A percentile compares a stretch with the other conserved stretches of the same genome.
These are phyloP conservation scores for Gorsachius magnificus DNA, from an alignment of 2,797 vertebrate species.

Conservation along the genomic window DNA sequence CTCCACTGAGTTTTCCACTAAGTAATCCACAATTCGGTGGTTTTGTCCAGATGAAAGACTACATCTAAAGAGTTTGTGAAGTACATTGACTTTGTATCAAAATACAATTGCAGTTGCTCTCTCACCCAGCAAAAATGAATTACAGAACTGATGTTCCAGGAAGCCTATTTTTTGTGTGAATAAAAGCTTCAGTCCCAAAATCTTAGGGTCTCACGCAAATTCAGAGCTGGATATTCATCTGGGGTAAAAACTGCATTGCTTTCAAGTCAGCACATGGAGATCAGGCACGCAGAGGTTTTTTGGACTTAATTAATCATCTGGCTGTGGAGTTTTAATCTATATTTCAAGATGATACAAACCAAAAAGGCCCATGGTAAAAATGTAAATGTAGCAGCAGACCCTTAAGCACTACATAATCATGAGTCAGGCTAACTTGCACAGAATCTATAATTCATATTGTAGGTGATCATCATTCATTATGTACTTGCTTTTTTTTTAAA, in stretches of 20 bases:
- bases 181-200: neutral
- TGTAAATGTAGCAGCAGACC: constrained; percentile 33
- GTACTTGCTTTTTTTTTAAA: neutral
- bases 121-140: neutral
- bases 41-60: neutral
- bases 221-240: neutral
- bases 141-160: neutral
- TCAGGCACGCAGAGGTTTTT: neutral
- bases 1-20: neutral
- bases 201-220: neutral
- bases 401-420: constrained; percentile 23
- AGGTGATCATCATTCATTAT: constrained; percentile 37
- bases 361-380: constrained; percentile 42
- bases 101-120: neutral
- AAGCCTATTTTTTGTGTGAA: neutral
- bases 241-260: neutral
- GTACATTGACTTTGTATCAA: neutral
- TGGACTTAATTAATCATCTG: constrained; percentile 40
- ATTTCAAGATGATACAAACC: constrained; percentile 42
- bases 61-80: neutral
- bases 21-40: rapidly evolving
- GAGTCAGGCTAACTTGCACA: constrained; percentile 21
- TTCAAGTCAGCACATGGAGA: neutral
- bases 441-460: constrained; percentile 37
- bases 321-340: constrained; percentile 48